Conservation (phyloP, 2,113 vertebrate genomes). For the Stegastes partitus region DNA sequence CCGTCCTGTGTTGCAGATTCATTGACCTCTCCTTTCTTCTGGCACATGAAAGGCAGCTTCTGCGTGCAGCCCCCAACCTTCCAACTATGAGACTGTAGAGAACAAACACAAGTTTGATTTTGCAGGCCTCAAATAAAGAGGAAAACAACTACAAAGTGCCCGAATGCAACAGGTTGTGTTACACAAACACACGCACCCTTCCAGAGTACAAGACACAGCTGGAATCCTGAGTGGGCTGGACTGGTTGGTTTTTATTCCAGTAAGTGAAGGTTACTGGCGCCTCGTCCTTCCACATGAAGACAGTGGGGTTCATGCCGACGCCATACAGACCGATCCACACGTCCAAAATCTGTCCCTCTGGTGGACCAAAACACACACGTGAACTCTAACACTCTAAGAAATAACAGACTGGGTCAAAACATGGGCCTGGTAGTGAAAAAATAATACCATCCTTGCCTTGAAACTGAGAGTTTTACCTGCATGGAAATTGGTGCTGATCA, state of each 20-base stretch:
- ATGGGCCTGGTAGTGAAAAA: no score
- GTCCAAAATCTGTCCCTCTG: constrained; percentile 81
- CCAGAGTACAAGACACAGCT: constrained; percentile 91
- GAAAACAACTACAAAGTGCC: background rate
- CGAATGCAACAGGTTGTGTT: background rate
- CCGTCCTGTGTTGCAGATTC: constrained; percentile 73
- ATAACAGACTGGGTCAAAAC: no score
- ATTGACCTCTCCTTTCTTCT: constrained; percentile 87
- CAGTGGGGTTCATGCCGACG: constrained; percentile 58
- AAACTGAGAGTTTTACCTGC: constrained; percentile 69
- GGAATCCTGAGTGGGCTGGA: constrained; percentile 79
- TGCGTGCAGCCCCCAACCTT: constrained; percentile 84
- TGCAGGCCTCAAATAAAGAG: background rate
- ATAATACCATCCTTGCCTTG: background rate
- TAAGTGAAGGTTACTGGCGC: constrained; percentile 88
- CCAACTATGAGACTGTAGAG: constrained; percentile 90
- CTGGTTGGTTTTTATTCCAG: constrained; percentile 90
- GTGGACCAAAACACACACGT: constrained; percentile 5
- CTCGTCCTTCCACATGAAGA: constrained; percentile 90
- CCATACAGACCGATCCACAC: constrained; percentile 91
- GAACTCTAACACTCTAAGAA: no score
- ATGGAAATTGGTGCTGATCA: constrained; percentile 88
- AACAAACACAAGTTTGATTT: constrained; percentile 28
- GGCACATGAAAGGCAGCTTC: constrained; percentile 89
- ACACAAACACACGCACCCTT: constrained; percentile 79